Base-by-base conservation (phyloP, 2,113 vertebrate genomes). In the Brachirus orientalis region DNA sequence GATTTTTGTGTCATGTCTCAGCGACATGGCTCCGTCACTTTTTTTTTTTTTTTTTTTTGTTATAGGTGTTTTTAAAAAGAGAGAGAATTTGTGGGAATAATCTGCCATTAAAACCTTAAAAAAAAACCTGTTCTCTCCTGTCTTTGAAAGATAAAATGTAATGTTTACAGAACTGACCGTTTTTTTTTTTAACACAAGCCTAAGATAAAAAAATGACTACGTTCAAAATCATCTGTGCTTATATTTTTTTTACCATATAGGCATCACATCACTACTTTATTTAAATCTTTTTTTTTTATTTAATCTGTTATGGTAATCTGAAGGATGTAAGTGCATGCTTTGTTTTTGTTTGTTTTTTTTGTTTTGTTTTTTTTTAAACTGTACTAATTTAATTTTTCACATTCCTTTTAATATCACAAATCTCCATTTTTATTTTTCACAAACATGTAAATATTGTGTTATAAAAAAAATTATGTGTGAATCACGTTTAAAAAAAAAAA, bases 91-190 rank as follows among this genome's bases (percentile, higher is more conserved):
- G 22, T 46, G 7, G 51, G n/a, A 17, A 72, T 67, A 68, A 64
- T 47, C 18, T 18, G 19, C n/a, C 59, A 17, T 70, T 46, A 9
- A 75, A 68, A 75, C 72, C 45, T 68, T 70, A 54, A 72, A 63
- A 82, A 58, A 35, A 58, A 35, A 67, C 53, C n/a, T 13, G 52
- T 44, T 60, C 69, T 71, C 59, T 80, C 57, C 45, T 54, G 61
- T 85, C 69, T 81, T 88, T 64, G 67, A 41, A 59, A 77, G 54
- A 65, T 69, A n/a, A n/a, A n/a, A 62, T 69, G 46, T 69, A 72
- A 67, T 8, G 85, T 93, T 93, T 90, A 91, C 89, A 86, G 83
- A 61, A 85, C 76, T 85, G 72, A 81, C 69, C 11, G 16, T 84
- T 85, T 89, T 85, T n/a, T n/a, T n/a, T 88, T 87, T 72, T 83